Percentiles rank a stretch among this genome's conserved stretches.
Evolutionary conservation across 2,888 invertebrate species (phyloP).

Genomic region (Notodonta ziczac): DNA sequence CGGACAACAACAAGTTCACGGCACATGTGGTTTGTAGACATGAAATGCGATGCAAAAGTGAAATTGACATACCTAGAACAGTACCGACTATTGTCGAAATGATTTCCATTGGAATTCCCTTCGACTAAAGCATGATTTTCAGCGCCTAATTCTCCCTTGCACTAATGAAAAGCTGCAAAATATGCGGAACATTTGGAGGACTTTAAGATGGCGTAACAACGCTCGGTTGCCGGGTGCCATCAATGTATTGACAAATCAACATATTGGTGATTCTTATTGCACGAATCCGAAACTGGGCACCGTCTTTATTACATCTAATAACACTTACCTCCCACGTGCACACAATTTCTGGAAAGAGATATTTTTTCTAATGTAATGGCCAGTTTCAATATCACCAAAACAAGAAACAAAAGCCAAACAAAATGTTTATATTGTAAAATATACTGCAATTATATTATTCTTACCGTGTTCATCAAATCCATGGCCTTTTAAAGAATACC

Average conservation of each 20-base stretch:
- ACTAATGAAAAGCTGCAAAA: constrained; percentile 72
- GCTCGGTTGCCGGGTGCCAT: constrained; percentile 83
- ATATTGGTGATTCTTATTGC: constrained; percentile 61
- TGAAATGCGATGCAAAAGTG: constrained; percentile 74
- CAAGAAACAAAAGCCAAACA: constrained; percentile 85
- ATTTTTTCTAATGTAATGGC: constrained; percentile 85
- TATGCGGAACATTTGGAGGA: constrained; percentile 80
- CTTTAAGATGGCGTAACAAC: constrained; percentile 85
- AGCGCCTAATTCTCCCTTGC: constrained; percentile 64
- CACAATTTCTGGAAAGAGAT: constrained; percentile 84
- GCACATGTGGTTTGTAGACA: constrained; percentile 81
- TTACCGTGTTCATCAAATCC: constrained; percentile 86
- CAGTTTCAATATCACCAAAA: constrained; percentile 85
- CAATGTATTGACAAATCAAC: constrained; percentile 81
- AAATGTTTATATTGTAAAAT: constrained; percentile 61
- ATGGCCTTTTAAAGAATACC: constrained; percentile 84
- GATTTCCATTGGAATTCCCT: constrained; percentile 65
- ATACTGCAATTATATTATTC: constrained; percentile 58
- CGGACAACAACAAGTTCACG: constrained; percentile 76
- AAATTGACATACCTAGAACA: constrained; percentile 75
- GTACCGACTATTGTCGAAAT: constrained; percentile 62
- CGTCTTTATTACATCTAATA: constrained; percentile 68
- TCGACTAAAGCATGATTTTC: constrained; percentile 69
- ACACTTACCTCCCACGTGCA: constrained; percentile 84
- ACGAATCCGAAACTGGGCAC: constrained; percentile 70